Base-by-base conservation (phyloP, 2,888 invertebrate species). In the Pediacus dermestoides region DNA sequence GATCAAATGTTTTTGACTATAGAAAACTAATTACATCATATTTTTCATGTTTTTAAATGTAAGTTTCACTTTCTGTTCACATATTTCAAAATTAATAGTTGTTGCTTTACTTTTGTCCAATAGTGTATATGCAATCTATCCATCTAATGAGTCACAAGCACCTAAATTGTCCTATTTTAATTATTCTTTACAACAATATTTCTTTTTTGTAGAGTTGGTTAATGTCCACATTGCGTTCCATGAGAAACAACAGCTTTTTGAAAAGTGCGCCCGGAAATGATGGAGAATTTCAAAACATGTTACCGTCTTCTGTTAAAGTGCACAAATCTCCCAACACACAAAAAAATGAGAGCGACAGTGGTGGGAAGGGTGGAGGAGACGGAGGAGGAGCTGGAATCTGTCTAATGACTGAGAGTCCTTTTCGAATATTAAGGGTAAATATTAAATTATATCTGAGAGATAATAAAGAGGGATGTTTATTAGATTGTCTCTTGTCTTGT, bases 381-480 rank as follows among this genome's bases (percentile, higher is more conserved):
- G 43, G 45, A 22, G 48, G 49, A 4, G 46, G 44, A 3, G 51
- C 48, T 1, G 80, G 82, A 32, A 80, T 88, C 3, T 88, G 88
- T 57, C 70, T 85, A 8, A 75, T 88, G 53, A 76, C 80, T 21
- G 85, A 88, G 58, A 88, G 83, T 53, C 85, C 85, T 0, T 85
- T 75, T 56, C 70, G 85, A 48, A 84, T 85, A 49, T 64, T 84
- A 8, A 73, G 82, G 74, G 85, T 85, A 67, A 75, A 80, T 74
- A 31, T n/a, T n/a, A n/a, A n/a, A n/a, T n/a, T n/a, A n/a, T n/a
- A n/a, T n/a, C 3, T 31, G n/a, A 15, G n/a, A 15, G 12, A 11
- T 28, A 2, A 9, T 2, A 9, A 9, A 34, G 27, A 26, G 10
- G n/a, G n/a, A 21, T 8, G 4, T 21, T 7, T 18, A 21, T 14